A percentile compares a stretch with the other conserved stretches of the same genome.
phyloP scores from a whole-genome alignment of 2,797 vertebrate species.

The Centropyge bicolor region DNA sequence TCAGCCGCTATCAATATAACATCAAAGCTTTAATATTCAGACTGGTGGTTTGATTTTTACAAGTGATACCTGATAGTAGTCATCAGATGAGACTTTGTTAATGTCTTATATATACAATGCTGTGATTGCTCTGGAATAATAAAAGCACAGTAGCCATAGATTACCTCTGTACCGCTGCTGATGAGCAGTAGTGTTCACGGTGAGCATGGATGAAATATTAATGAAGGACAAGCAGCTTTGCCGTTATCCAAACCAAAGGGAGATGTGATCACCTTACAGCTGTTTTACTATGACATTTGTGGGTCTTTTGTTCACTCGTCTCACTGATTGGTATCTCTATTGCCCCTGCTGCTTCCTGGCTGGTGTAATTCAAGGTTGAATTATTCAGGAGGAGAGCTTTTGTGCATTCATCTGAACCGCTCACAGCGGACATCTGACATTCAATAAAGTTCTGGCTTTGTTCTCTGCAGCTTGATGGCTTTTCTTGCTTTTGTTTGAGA shows the following conservation, averaged over 20 bases:
- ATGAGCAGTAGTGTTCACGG: constrained; percentile 18
- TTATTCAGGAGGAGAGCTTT: constrained; percentile 56
- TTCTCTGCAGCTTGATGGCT: constrained; percentile 14
- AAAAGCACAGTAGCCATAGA: constrained; percentile 9
- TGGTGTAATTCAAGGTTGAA: constrained; percentile 47
- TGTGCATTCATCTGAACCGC: constrained; percentile 39
- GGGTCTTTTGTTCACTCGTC: constrained; percentile 52
- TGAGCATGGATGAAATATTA: constrained; percentile 59
- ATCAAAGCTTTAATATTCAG: constrained; percentile 2
- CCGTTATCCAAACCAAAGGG: constrained; percentile 39
- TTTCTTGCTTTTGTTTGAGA: constrained; percentile 7
- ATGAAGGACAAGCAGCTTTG: constrained; percentile 43
- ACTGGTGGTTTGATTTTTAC: not conserved
- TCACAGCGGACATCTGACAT: constrained; percentile 28
- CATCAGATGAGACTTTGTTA: constrained; percentile 6
- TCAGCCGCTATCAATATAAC: not conserved
- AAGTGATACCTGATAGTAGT: not conserved
- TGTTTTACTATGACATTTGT: constrained; percentile 54
- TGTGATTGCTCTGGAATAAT: constrained; percentile 42
- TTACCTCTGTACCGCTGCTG: constrained; percentile 15
- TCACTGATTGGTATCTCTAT: constrained; percentile 45
- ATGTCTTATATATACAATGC: not conserved
- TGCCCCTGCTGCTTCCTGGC: constrained; percentile 26
- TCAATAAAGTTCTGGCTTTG: constrained; percentile 35
- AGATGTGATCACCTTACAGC: constrained; percentile 55